A percentile compares a stretch with the other conserved stretches of the same genome.
phyloP scores from a whole-genome alignment of 2,113 vertebrate species.

The Saguinus imperator region DNA sequence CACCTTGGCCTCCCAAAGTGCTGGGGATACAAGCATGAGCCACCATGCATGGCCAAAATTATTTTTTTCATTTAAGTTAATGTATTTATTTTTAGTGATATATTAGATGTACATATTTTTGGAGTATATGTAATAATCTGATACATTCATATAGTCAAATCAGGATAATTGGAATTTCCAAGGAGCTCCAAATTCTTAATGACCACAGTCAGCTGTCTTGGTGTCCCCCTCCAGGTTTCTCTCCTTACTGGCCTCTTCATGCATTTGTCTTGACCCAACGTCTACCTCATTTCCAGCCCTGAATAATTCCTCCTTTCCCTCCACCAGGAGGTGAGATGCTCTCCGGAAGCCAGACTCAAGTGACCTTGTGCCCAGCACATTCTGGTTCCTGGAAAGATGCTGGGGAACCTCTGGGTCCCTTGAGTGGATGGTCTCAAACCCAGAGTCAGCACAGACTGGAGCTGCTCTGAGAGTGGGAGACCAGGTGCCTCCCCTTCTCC shows the following conservation, averaged over 20 bases:
- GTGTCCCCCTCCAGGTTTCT: accelerated
- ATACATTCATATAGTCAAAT: neutral
- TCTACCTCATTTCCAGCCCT: neutral
- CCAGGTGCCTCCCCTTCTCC: neutral
- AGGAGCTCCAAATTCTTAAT: too few relatives aligned
- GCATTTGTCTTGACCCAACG: neutral
- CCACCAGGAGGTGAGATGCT: accelerated
- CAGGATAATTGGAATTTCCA: neutral
- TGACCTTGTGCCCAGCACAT: neutral
- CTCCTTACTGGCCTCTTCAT: neutral
- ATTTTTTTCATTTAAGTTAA: neutral
- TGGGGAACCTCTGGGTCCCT: neutral
- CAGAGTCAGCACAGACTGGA: neutral
- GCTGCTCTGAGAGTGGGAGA: neutral
- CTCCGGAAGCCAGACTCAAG: neutral
- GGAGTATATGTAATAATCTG: neutral
- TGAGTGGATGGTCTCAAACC: neutral
- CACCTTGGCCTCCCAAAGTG: neutral
- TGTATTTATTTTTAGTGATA: neutral
- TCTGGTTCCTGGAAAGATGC: neutral
- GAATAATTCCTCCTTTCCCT: neutral
- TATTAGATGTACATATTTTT: neutral
- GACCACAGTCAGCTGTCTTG: neutral
- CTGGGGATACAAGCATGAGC: neutral
- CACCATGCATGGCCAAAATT: neutral